Evolutionary conservation across 92 coral and sea anemone species (phyloP).

Genomic region (Chrysogorgia sp.): DNA sequence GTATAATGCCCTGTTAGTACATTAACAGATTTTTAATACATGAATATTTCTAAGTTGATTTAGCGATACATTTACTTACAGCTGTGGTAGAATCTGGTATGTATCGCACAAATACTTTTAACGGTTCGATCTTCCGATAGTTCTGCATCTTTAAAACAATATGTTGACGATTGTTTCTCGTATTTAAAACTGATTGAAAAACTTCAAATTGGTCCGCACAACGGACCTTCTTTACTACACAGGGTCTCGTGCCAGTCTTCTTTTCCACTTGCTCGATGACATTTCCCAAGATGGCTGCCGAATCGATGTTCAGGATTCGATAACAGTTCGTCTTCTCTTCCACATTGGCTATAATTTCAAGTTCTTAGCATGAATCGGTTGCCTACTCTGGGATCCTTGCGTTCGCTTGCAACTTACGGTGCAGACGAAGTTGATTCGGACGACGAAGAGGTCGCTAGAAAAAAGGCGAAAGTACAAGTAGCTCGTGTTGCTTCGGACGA

Average conservation of each 20-base stretch:
- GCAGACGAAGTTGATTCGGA: constrained; percentile 34
- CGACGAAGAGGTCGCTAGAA: constrained; percentile 9
- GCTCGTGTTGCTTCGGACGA: not conserved
- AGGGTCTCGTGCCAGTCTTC: too few species aligned
- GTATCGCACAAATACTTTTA: constrained; percentile 8
- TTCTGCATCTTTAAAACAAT: not conserved
- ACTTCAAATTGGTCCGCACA: too few species aligned
- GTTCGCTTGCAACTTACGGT: constrained; percentile 25
- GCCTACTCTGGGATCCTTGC: constrained; percentile 36
- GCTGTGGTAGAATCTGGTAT: not conserved
- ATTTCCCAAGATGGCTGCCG: too few species aligned
- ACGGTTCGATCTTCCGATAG: not conserved
- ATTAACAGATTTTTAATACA: too few species aligned
- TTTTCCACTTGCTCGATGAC: too few species aligned
- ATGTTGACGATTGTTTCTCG: not conserved
- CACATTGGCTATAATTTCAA: not conserved
- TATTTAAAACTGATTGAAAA: too few species aligned
- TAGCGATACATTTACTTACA: not conserved
- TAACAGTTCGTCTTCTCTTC: too few species aligned
- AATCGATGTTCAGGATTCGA: too few species aligned
- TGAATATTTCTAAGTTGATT: not conserved
- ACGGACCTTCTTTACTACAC: too few species aligned
- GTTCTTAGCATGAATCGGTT: constrained; percentile 26
- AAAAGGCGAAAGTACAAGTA: constrained; percentile 3
- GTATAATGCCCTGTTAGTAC: too few species aligned